phyloP scores from a whole-genome alignment of 2,113 vertebrate species.

The Lipotes vexillifer region DNA sequence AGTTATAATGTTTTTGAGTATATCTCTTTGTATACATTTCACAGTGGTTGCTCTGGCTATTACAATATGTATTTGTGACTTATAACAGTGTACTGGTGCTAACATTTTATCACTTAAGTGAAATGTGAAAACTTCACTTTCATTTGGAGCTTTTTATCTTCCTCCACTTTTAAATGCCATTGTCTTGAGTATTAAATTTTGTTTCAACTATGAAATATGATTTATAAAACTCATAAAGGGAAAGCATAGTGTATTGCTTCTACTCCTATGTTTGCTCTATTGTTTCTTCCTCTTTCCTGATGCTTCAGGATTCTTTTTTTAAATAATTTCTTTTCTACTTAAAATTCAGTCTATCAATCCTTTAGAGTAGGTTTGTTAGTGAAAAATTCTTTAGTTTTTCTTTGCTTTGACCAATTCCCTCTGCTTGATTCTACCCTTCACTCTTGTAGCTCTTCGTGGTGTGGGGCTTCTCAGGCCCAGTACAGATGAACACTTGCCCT shows the following conservation, averaged over 20 bases:
- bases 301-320: not conserved
- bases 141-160: not conserved
- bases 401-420: not conserved
- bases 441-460: not conserved
- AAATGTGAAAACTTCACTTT: not conserved
- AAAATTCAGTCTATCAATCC: not conserved
- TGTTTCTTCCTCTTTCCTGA: not conserved
- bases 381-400: not conserved
- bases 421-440: not conserved
- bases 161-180: not conserved
- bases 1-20: not conserved
- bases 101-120: not conserved
- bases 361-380: not conserved
- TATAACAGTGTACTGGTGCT: not conserved
- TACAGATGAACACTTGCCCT: not conserved
- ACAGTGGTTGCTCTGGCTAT: not conserved
- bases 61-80: not conserved
- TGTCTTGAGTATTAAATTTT: not conserved
- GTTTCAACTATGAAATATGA: not conserved
- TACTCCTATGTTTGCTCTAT: not conserved
- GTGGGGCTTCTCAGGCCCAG: not conserved
- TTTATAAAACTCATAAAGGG: not conserved
- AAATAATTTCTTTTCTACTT: not conserved
- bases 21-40: not conserved
- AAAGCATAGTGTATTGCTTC: rapidly evolving